A percentile compares a stretch with the other conserved stretches of the same genome.
phyloP scores from a whole-genome alignment of 2,888 invertebrate species.

The Nomada hirtipes region DNA sequence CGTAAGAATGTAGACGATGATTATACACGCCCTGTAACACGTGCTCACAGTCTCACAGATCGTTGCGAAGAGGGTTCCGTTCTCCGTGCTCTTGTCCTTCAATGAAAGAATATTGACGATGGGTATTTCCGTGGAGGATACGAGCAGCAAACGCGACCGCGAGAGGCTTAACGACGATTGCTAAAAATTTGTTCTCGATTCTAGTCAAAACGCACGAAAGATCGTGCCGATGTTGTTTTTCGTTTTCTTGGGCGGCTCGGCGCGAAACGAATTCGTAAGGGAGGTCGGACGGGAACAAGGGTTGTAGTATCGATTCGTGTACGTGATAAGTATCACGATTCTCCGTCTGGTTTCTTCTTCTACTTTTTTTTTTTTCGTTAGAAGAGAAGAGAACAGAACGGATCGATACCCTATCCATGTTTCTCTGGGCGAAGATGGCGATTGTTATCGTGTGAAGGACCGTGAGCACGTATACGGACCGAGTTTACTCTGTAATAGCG shows the following conservation, averaged over 20 bases:
- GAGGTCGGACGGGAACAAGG: neutral
- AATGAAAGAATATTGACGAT: too few species aligned
- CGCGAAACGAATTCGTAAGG: neutral
- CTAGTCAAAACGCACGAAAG: conserved; percentile 68
- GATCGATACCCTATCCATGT: neutral
- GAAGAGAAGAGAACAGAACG: neutral
- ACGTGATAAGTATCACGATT: neutral
- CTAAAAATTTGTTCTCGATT: conserved; percentile 51
- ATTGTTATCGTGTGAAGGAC: neutral
- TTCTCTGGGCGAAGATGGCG: neutral
- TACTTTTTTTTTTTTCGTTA: neutral
- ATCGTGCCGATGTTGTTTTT: conserved; percentile 29
- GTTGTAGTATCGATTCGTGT: neutral
- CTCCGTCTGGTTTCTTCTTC: neutral
- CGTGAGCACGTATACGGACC: conserved; percentile 52
- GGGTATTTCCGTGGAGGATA: too few species aligned
- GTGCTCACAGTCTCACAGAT: conserved; percentile 52
- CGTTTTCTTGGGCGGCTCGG: neutral
- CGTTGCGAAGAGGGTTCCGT: neutral
- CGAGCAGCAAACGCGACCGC: too few species aligned
- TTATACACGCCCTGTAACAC: conserved; percentile 24
- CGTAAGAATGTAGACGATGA: conserved; percentile 15
- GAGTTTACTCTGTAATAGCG: conserved; percentile 31
- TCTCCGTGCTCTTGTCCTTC: neutral
- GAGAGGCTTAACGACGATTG: neutral